Conservation (phyloP, 2,797 vertebrate species). For the Bovichtus variegatus region DNA sequence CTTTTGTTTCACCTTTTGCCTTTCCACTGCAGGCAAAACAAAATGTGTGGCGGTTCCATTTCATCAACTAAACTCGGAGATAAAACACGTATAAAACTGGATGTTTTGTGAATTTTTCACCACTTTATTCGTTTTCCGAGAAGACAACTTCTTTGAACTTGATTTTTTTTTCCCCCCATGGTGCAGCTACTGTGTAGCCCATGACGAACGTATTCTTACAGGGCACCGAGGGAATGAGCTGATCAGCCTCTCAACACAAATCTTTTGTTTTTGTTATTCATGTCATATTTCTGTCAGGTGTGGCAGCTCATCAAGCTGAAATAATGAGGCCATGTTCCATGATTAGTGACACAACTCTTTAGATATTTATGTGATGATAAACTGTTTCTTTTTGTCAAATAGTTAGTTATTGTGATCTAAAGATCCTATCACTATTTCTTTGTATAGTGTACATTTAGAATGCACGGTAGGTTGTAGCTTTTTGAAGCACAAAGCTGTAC, state of each 20-base stretch:
- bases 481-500: neutral
- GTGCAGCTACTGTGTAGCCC: slow-evolving; percentile 66
- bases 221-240: slow-evolving; percentile 71
- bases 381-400: slow-evolving; percentile 49
- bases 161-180: slow-evolving; percentile 60
- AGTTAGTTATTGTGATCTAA: slow-evolving; percentile 40
- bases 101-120: slow-evolving; percentile 78
- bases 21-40: slow-evolving; percentile 83
- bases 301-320: slow-evolving; percentile 83
- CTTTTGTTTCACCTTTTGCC: slow-evolving; percentile 82
- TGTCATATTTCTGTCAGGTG: slow-evolving; percentile 84
- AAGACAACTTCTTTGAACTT: slow-evolving; percentile 80
- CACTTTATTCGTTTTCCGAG: slow-evolving; percentile 76
- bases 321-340: slow-evolving; percentile 83
- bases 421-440: slow-evolving; percentile 17
- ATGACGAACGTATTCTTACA: slow-evolving; percentile 61
- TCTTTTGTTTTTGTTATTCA: slow-evolving; percentile 78
- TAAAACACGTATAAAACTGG: slow-evolving; percentile 73
- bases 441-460: slow-evolving; percentile 32
- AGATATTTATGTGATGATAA: slow-evolving; percentile 73
- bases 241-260: slow-evolving; percentile 71
- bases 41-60: slow-evolving; percentile 76
- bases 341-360: slow-evolving; percentile 70
- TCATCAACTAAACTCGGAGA: slow-evolving; percentile 78
- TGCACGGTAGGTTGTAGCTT: neutral